Evolutionary conservation across 1,140 invertebrate genomes (phyloP), one percentile per base, ranked within the genome.

Genomic region (Protaetia brevitarsis): DNA sequence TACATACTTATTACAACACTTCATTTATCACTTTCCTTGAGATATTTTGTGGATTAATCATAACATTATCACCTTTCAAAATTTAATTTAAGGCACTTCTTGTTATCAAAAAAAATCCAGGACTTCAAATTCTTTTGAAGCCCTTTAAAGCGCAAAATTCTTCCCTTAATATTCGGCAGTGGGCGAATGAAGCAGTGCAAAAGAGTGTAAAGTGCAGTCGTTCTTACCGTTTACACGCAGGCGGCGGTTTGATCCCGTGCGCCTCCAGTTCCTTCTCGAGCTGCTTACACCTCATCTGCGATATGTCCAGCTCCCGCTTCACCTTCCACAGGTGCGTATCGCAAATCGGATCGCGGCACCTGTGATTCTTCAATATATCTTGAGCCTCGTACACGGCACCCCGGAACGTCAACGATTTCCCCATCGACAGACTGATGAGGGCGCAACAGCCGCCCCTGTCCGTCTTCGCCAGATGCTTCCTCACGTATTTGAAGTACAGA

Each of bases 401-500:
- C 31, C 92, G 87, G 72, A 95, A 78, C 6, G 77, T 78, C 7
- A 79, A 66, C 67, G 75, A 79, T 64, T 77, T 81, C 75, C 87
- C 87, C 87, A 88, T 88, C 3, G 86, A 88, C 72, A 97, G 82
- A 72, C 94, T 96, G 64, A 98, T 88, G 6, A 98, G 85, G 1
- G 93, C 89, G 76, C 95, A 97, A 74, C 93, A 97, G 31, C 91
- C 89, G 60, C 91, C 90, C 51, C 88, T 86, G 74, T 95, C 93
- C 60, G 92, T 92, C 78, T 93, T 94, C 6, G 93, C 92, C 57
- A 98, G 79, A 70, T 93, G 90, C 74, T 93, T 89, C 28, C 95
- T 84, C 60, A 92, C 84, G 78, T 96, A 97, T 74, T 93, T 92
- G 79, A 96, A 97, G 79, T 98, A 98, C 26, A 97, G 79, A 79